A percentile compares a stretch with the other conserved stretches of the same genome.
Conservation (phyloP, 1,140 invertebrate species). For the Calosoma granatense region DNA sequence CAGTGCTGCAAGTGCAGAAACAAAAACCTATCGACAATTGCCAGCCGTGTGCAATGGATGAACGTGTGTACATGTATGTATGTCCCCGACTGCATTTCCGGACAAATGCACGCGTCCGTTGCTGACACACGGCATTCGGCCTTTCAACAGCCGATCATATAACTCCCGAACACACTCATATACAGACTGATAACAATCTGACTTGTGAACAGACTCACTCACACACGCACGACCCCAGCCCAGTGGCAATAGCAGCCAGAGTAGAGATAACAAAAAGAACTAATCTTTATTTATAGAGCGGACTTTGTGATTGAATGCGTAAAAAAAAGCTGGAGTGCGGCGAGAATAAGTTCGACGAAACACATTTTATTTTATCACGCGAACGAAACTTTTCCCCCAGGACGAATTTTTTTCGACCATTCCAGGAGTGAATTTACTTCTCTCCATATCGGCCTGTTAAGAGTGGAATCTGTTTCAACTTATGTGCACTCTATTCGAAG, state of each 20-base stretch:
- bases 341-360: slow-evolving; percentile 4
- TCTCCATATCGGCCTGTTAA: neutral
- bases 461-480: no score
- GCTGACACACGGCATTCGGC: neutral
- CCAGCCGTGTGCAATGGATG: no score
- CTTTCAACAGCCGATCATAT: neutral
- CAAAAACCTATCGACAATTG: no score
- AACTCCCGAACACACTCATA: no score
- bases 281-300: slow-evolving; percentile 3
- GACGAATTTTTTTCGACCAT: neutral
- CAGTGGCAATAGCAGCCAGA: neutral
- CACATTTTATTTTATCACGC: slow-evolving; percentile 9
- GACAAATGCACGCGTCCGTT: no score
- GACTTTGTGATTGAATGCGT: slow-evolving; percentile 5
- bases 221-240: neutral
- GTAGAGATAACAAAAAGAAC: neutral
- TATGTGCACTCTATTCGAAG: no score
- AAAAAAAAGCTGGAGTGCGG: neutral
- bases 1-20: no score
- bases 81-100: no score
- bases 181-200: slow-evolving; percentile 1
- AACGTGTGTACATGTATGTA: no score
- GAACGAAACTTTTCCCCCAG: neutral
- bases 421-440: neutral
- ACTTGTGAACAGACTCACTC: no score